phyloP scores from a whole-genome alignment of 2,888 invertebrate species.

The Yponomeuta sedellus region DNA sequence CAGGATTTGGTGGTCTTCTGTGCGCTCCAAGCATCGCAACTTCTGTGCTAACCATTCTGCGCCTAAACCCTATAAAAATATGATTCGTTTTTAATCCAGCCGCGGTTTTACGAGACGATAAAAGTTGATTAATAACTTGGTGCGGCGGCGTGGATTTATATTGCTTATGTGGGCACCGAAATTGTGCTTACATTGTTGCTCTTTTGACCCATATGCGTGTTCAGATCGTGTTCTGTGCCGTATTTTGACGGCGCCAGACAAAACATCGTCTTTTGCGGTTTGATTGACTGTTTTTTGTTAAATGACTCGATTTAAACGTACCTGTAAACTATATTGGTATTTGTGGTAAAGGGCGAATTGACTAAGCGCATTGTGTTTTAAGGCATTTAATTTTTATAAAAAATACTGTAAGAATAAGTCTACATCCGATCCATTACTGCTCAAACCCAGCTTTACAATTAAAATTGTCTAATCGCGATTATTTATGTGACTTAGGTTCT shows the following conservation, averaged over 20 bases:
- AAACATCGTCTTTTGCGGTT: conserved; percentile 41
- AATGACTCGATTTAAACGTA: not conserved
- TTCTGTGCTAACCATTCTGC: not conserved
- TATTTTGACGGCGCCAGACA: conserved; percentile 68
- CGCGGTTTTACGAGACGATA: conserved; percentile 67
- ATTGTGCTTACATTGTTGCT: conserved; percentile 60
- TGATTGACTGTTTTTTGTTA: conserved; percentile 3
- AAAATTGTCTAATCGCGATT: too few species aligned
- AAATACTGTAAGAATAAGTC: too few species aligned
- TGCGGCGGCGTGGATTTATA: conserved; percentile 34
- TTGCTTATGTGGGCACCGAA: conserved; percentile 30
- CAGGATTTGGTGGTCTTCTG: too few species aligned
- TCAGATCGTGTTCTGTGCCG: conserved; percentile 33
- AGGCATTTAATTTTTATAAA: too few species aligned
- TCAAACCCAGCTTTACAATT: too few species aligned
- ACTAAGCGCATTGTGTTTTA: too few species aligned
- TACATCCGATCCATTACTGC: too few species aligned
- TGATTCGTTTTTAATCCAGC: conserved; percentile 67
- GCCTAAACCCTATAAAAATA: conserved; percentile 56
- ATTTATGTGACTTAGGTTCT: too few species aligned
- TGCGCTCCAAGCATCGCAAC: not conserved
- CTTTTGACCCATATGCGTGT: conserved; percentile 53
- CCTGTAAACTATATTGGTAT: not conserved
- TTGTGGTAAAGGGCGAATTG: too few species aligned
- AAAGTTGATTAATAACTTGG: conserved; percentile 68